phyloP scores from a whole-genome alignment of 2,888 invertebrate genomes.

The Pegoplata infirma region DNA sequence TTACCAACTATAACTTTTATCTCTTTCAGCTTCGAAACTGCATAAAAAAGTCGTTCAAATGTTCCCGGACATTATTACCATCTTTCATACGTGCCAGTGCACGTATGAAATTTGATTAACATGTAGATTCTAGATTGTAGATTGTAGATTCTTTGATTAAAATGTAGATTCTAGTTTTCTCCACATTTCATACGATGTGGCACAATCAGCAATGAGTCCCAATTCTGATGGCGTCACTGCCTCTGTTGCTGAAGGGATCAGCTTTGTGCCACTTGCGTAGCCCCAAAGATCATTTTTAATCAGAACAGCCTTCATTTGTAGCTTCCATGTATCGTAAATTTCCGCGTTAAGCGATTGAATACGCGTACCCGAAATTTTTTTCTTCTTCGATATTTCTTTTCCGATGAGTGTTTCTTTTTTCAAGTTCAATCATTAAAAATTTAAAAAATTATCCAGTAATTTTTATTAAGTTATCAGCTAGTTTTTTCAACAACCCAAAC shows the following conservation, averaged over 20 bases:
- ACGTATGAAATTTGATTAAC: conserved; percentile 73
- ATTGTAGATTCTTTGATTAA: too few species aligned
- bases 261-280: conserved; percentile 15
- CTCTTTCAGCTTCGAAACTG: conserved; percentile 71
- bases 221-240: conserved; percentile 66
- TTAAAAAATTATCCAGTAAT: too few species aligned
- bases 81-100: conserved; percentile 71
- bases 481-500: too few species aligned
- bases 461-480: too few species aligned
- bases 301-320: conserved; percentile 54
- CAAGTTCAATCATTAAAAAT: too few species aligned
- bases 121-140: conserved; percentile 75
- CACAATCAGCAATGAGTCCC: conserved; percentile 69
- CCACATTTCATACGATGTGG: conserved; percentile 72
- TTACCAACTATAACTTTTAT: conserved; percentile 68
- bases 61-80: conserved; percentile 69
- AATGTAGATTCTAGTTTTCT: too few species aligned
- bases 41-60: conserved; percentile 72
- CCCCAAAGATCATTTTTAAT: conserved; percentile 59
- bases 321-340: conserved; percentile 61
- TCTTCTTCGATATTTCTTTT: too few species aligned
- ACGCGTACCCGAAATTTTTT: too few species aligned
- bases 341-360: too few species aligned
- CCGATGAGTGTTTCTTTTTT: too few species aligned
- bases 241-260: not conserved